Evolutionary conservation across 2,888 invertebrate species (phyloP).

Genomic region (Teleiodes luculella): DNA sequence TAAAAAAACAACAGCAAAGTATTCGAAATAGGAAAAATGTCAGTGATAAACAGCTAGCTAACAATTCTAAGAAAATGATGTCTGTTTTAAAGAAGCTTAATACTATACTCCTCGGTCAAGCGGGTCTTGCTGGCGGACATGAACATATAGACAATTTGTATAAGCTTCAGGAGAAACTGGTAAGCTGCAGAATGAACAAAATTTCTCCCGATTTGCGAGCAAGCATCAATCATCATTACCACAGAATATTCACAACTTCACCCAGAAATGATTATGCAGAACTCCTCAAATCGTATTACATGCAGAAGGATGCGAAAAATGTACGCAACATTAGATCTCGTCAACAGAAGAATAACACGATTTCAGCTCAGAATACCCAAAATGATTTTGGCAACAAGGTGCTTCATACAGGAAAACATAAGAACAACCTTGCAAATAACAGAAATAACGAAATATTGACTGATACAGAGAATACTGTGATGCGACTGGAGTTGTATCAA

Average conservation of each 20-base stretch:
- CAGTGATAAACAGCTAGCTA: constrained; percentile 45
- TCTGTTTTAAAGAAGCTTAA: constrained; percentile 70
- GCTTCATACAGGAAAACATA: constrained; percentile 1
- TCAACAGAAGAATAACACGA: constrained; percentile 35
- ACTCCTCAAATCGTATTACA: constrained; percentile 45
- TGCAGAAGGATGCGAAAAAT: constrained; percentile 28
- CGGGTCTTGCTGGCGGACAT: constrained; percentile 74
- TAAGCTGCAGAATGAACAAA: constrained; percentile 42
- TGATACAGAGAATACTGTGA: constrained; percentile 17
- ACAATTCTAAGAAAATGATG: constrained; percentile 61
- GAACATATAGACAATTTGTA: constrained; percentile 64
- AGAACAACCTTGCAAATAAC: neutral
- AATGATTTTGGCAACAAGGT: constrained; percentile 1
- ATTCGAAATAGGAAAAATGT: constrained; percentile 53
- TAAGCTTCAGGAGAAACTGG: constrained; percentile 49
- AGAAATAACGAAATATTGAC: neutral
- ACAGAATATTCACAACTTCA: constrained; percentile 68
- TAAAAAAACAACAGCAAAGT: constrained; percentile 65
- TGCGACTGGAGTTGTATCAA: constrained; percentile 42
- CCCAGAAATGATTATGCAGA: constrained; percentile 61
- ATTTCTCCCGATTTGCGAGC: constrained; percentile 60
- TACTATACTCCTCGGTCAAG: constrained; percentile 79
- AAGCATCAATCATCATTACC: constrained; percentile 73
- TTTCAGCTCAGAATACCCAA: constrained; percentile 30
- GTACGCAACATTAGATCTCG: constrained; percentile 11